Conservation (phyloP, 2,888 invertebrate species). For the Abrostola tripartita region DNA sequence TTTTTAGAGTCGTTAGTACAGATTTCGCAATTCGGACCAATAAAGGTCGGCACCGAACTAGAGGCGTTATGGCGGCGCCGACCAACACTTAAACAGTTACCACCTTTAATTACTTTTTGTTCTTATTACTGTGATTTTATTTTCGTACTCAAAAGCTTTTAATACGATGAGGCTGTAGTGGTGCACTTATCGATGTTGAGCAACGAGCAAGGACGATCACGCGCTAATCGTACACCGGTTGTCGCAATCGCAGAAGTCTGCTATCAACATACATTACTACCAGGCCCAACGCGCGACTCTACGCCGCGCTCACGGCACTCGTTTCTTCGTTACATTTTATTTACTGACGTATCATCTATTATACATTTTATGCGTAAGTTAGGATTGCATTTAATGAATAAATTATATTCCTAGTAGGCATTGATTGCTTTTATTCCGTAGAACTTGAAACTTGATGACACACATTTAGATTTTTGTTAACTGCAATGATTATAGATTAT, state of each 20-base stretch:
- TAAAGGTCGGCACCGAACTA: conserved; percentile 75
- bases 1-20: conserved; percentile 38
- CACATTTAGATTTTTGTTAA: too few relatives aligned
- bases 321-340: conserved; percentile 14
- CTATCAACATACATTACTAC: conserved; percentile 40
- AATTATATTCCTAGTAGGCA: not conserved
- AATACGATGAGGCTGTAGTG: conserved; percentile 76
- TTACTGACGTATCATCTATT: not conserved
- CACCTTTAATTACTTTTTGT: conserved; percentile 78
- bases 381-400: not conserved
- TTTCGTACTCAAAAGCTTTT: conserved; percentile 76
- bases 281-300: conserved; percentile 11
- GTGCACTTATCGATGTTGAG: conserved; percentile 79
- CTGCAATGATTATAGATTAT: too few relatives aligned
- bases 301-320: conserved; percentile 26
- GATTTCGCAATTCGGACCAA: conserved; percentile 73
- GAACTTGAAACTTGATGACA: too few relatives aligned
- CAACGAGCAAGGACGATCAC: conserved; percentile 81
- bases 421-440: too few relatives aligned
- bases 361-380: not conserved
- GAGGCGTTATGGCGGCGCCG: conserved; percentile 49
- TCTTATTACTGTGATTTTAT: conserved; percentile 68
- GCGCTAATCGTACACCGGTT: conserved; percentile 59
- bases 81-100: conserved; percentile 70
- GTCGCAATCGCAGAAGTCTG: conserved; percentile 61